These are phyloP conservation scores for Sula dactylatra DNA, from an alignment of 2,113 vertebrate genomes.

Conservation along the genomic window DNA sequence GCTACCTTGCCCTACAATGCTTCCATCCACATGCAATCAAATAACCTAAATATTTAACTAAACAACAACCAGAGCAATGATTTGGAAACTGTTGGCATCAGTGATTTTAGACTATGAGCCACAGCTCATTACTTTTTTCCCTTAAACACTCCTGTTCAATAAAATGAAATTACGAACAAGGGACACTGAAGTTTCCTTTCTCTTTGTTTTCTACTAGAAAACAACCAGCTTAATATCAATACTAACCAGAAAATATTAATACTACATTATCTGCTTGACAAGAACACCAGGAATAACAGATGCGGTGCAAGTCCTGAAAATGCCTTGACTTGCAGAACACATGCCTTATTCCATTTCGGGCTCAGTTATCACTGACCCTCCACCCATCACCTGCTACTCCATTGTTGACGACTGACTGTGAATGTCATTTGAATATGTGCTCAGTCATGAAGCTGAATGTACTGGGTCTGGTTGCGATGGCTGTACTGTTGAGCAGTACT, in stretches of 20 bases:
- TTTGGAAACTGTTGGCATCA: neutral
- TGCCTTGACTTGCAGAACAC: neutral
- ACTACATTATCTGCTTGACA: neutral
- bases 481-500: neutral
- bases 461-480: neutral
- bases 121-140: neutral
- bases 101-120: neutral
- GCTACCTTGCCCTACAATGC: neutral
- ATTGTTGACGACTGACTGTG: neutral
- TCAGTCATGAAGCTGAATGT: neutral
- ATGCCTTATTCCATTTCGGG: neutral
- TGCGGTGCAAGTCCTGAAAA: neutral
- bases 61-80: neutral
- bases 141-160: neutral
- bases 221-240: neutral
- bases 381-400: neutral
- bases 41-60: neutral
- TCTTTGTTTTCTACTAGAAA: neutral
- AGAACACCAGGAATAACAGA: neutral
- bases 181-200: neutral
- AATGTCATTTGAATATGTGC: neutral
- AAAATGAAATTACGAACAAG: neutral
- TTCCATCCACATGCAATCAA: neutral
- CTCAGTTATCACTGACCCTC: neutral
- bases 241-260: neutral